Conservation (phyloP, 2,797 vertebrate genomes). For the Pantherophis alleghaniensis region DNA sequence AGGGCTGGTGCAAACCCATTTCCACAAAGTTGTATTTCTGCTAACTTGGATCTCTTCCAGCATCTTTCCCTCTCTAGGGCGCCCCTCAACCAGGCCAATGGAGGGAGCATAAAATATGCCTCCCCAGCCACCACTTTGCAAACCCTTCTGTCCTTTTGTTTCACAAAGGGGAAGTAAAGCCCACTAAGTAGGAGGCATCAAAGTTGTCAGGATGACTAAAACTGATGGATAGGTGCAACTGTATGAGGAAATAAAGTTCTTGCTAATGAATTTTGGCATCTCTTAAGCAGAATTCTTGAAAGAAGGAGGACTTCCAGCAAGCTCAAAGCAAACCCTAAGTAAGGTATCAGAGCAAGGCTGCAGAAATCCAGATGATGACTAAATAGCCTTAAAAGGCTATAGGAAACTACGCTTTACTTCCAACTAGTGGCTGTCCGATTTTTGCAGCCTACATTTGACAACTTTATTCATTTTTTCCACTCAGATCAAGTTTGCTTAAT, state of each 20-base stretch:
- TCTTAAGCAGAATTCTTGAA: not conserved
- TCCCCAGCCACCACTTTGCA: not conserved
- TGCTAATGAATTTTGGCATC: not conserved
- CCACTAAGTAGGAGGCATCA: not conserved
- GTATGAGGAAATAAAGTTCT: not conserved
- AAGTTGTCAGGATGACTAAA: not conserved
- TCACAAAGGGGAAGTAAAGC: not conserved
- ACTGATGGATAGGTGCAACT: not conserved
- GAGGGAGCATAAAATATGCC: not conserved
- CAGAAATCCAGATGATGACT: not conserved
- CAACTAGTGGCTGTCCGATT: not conserved
- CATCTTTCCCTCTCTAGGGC: not conserved
- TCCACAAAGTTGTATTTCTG: not conserved
- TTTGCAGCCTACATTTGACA: not conserved
- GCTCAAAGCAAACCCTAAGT: not conserved
- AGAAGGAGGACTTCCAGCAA: not conserved
- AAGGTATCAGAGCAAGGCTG: not conserved
- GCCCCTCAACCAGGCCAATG: not conserved
- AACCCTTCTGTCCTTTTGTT: not conserved
- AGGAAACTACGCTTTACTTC: not conserved
- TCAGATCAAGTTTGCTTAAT: not conserved
- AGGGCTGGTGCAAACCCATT: not conserved
- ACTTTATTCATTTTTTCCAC: not conserved
- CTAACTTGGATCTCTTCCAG: not conserved
- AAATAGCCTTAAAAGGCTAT: not conserved